A percentile compares a stretch with the other conserved stretches of the same genome.
Conservation (phyloP, 2,888 invertebrate genomes). For the Caenorhabditis panamensis region DNA sequence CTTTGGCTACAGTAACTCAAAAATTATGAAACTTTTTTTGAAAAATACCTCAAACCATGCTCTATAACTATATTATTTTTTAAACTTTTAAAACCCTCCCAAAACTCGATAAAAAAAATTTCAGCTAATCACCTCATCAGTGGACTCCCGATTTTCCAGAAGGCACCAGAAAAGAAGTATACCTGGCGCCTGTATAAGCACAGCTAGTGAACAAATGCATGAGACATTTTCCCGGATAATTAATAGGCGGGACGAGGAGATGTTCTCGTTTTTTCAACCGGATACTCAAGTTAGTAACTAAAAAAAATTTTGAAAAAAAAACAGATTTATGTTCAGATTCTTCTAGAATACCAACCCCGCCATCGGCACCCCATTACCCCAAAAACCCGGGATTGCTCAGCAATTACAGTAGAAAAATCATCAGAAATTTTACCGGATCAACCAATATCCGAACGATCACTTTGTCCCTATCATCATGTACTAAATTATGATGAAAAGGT, state of each 20-base stretch:
- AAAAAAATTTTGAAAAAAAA: too few species aligned
- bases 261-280: constrained; percentile 54
- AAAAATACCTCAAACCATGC: neutral
- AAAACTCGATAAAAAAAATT: too few species aligned
- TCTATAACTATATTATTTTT: too few species aligned
- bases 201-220: constrained; percentile 54
- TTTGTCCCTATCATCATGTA: constrained; percentile 59
- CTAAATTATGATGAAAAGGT: constrained; percentile 62
- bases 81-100: too few species aligned
- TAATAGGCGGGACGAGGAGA: constrained; percentile 42
- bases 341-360: constrained; percentile 46
- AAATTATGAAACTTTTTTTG: neutral
- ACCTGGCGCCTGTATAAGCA: constrained; percentile 17
- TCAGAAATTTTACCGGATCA: constrained; percentile 58
- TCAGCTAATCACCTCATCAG: constrained; percentile 27
- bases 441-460: constrained; percentile 46
- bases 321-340: constrained; percentile 51
- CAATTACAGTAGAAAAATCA: constrained; percentile 25
- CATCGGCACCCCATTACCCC: constrained; percentile 40
- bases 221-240: constrained; percentile 43
- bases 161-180: constrained; percentile 38
- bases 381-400: constrained; percentile 34
- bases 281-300: constrained; percentile 26
- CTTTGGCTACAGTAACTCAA: neutral
- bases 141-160: constrained; percentile 44